A percentile compares a stretch with the other conserved stretches of the same genome.
Conservation (phyloP, 2,888 invertebrate genomes). For the Pristionchus fissidentatus region DNA sequence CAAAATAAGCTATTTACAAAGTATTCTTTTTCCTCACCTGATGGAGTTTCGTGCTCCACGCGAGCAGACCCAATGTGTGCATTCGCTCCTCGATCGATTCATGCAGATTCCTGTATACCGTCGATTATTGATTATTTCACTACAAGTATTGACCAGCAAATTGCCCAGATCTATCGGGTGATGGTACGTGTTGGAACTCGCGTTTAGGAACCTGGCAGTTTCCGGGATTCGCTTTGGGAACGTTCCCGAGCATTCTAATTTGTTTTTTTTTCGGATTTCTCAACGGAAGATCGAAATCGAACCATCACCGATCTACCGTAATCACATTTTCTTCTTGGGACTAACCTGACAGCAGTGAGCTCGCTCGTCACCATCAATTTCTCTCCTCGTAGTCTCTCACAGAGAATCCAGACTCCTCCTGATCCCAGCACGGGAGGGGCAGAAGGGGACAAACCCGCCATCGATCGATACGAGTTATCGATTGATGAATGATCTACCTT, state of each 20-base stretch:
- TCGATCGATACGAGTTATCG: neutral
- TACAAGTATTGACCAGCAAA: too few species aligned
- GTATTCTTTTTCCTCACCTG: conserved; percentile 61
- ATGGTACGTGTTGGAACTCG: too few species aligned
- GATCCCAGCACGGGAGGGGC: neutral
- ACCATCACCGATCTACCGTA: neutral
- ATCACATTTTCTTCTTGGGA: neutral
- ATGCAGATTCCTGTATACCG: conserved; percentile 52
- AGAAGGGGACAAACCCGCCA: neutral
- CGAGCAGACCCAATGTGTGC: conserved; percentile 53
- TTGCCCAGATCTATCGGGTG: too few species aligned
- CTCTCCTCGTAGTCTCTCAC: conserved; percentile 54
- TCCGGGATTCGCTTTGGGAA: too few species aligned
- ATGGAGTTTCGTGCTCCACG: conserved; percentile 62
- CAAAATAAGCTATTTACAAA: too few species aligned
- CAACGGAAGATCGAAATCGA: neutral
- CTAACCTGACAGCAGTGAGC: conserved; percentile 51
- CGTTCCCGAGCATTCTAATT: neutral
- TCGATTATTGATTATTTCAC: too few species aligned
- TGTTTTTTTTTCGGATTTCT: neutral
- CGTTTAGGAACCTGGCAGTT: too few species aligned
- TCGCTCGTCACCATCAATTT: conserved; percentile 60
- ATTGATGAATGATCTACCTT: conserved; percentile 14
- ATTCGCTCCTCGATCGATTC: conserved; percentile 55
- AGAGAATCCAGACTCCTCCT: conserved; percentile 44